Evolutionary conservation across 2,797 vertebrate species (phyloP), one percentile per base, ranked within the genome.

Genomic region (Gastrophryne carolinensis): DNA sequence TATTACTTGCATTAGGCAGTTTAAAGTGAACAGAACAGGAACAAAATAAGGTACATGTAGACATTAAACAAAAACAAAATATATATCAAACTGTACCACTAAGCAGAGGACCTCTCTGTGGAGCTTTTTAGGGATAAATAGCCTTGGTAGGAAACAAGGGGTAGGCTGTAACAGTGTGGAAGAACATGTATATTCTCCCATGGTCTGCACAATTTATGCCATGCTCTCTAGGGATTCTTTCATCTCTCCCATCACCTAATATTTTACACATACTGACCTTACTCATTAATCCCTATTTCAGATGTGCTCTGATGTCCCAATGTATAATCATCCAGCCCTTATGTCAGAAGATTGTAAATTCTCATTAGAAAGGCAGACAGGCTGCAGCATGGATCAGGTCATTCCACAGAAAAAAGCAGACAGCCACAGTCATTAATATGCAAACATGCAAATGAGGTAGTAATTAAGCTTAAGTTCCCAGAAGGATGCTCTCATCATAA

Each of bases 371-470:
- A 12, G 17, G 7, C 21, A 11, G 32, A 29, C 3, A 52, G 50
- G 56, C 65, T 56, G 27, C 49, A 68, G 32, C 65, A 24, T 26
- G 29, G 35, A n/a, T 26, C 32, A 15, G 12, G 12, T 49, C 26
- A 65, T 65, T 82, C 82, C 81, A 82, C 77, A 52, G 84, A 84
- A 82, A 84, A 87, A 84, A 83, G 80, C 85, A 79, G 84, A 93
- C 92, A 87, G 94, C 93, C 92, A 92, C 91, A 91, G 84, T 93
- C 93, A 94, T 96, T 95, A 96, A 95, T 94, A 95, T 95, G 94
- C 95, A 96, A 94, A 95, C 92, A 97, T 97, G 95, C 93, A 97
- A 98, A 98, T 95, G 84, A 94, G 92, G 85, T 91, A 91, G 91
- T 94, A 95, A 95, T 94, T 93, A 96, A 94, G 92, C 85, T 26